phyloP scores from a whole-genome alignment of 2,113 vertebrate genomes.

The Podiceps cristatus region DNA sequence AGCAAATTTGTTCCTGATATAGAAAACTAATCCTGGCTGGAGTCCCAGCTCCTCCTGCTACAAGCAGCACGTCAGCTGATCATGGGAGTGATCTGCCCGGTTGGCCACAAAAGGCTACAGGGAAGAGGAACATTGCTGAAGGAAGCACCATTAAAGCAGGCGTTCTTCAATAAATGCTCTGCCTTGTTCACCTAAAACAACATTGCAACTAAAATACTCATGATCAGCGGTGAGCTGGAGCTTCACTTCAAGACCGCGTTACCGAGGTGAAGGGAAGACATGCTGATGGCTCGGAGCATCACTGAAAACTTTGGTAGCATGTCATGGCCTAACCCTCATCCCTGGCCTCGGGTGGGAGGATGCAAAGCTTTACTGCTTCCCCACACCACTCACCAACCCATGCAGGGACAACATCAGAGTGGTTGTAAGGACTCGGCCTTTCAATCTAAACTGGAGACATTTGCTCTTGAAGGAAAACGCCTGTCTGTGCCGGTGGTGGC shows the following conservation, averaged over 20 bases:
- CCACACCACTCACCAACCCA: neutral
- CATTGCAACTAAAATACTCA: neutral
- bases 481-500: too few relatives aligned
- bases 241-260: accelerated
- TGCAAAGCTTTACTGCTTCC: neutral
- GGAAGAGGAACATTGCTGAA: neutral
- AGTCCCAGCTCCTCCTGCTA: neutral
- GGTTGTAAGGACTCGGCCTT: neutral
- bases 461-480: neutral
- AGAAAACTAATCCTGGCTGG: neutral
- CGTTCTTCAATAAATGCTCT: neutral
- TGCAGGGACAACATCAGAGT: accelerated
- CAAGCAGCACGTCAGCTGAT: neutral
- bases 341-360: accelerated
- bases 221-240: neutral
- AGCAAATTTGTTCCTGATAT: neutral
- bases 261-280: accelerated
- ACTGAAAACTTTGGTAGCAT: accelerated
- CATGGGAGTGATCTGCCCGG: neutral
- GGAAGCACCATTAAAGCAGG: neutral
- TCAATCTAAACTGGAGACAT: neutral
- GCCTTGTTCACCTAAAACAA: neutral
- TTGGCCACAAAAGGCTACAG: neutral
- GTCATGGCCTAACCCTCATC: neutral
- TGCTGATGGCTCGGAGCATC: accelerated